Percentiles rank a stretch among this genome's conserved stretches.
phyloP scores from a whole-genome alignment of 1,140 invertebrate genomes.

The Trichonephila inaurata region DNA sequence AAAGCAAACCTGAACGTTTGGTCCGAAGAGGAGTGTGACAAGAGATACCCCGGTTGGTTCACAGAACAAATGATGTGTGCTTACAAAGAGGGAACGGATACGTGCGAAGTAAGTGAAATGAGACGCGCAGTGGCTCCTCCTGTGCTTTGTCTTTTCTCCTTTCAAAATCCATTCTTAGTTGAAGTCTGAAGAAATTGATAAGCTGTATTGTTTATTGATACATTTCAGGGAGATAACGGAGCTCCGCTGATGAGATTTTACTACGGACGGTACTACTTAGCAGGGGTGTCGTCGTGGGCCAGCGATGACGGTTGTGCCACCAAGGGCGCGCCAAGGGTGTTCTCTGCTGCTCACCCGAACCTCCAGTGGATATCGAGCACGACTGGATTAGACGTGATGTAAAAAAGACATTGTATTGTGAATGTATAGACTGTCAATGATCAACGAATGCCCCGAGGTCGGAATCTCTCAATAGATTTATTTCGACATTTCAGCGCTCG shows the following conservation, averaged over 20 bases:
- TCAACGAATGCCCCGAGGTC: no score
- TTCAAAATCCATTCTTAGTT: no score
- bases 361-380: conserved; percentile 44
- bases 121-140: no score
- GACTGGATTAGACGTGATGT: conserved; percentile 35
- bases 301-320: conserved; percentile 79
- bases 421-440: not conserved
- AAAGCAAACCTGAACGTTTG: conserved; percentile 37
- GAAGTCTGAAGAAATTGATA: no score
- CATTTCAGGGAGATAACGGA: conserved; percentile 82
- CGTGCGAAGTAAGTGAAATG: conserved; percentile 35
- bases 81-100: conserved; percentile 47
- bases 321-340: conserved; percentile 1
- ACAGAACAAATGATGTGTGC: conserved; percentile 54
- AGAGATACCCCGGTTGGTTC: conserved; percentile 49
- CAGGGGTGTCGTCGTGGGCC: conserved; percentile 82
- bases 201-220: no score
- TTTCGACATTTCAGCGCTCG: no score
- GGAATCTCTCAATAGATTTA: no score
- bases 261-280: conserved; percentile 80
- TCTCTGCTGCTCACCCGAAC: conserved; percentile 38
- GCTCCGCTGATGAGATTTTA: conserved; percentile 80
- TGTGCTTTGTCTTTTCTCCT: no score
- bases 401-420: not conserved
- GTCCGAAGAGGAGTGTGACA: conserved; percentile 27